These are phyloP conservation scores for Colletes latitarsis DNA, from an alignment of 1,140 invertebrate genomes.

Conservation along the genomic window DNA sequence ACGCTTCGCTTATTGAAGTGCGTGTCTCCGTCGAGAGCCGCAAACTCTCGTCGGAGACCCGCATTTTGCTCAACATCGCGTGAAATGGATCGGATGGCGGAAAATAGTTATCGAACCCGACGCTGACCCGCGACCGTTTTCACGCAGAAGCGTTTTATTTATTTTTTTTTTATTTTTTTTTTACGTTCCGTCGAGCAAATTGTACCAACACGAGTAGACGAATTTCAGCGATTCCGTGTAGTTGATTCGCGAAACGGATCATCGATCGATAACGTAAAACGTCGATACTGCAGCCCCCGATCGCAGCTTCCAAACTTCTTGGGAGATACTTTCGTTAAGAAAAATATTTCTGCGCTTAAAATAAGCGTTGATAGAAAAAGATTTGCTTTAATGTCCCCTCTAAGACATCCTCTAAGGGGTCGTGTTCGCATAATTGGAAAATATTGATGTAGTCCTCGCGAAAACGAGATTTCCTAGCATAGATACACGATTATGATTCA, in stretches of 20 bases:
- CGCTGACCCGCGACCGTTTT: constrained; percentile 18
- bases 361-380: no score
- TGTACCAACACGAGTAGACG: constrained; percentile 1
- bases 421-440: no score
- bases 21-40: constrained; percentile 23
- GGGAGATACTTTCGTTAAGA: no score
- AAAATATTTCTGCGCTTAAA: no score
- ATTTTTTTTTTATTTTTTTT: constrained; percentile 3
- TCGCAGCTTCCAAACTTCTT: no score
- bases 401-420: no score
- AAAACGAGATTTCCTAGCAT: no score
- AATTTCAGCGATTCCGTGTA: background rate
- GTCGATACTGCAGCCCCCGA: no score
- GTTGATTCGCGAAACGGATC: no score
- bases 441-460: no score
- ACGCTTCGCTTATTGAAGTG: constrained; percentile 37
- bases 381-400: no score
- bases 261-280: background rate
- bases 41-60: constrained; percentile 47
- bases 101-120: constrained; percentile 56
- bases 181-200: background rate
- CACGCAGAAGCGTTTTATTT: constrained; percentile 7
- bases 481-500: no score
- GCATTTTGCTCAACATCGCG: constrained; percentile 52
- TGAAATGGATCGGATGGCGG: constrained; percentile 61